phyloP scores from a whole-genome alignment of 2,888 invertebrate species.

The Trissoscelio sp. region DNA sequence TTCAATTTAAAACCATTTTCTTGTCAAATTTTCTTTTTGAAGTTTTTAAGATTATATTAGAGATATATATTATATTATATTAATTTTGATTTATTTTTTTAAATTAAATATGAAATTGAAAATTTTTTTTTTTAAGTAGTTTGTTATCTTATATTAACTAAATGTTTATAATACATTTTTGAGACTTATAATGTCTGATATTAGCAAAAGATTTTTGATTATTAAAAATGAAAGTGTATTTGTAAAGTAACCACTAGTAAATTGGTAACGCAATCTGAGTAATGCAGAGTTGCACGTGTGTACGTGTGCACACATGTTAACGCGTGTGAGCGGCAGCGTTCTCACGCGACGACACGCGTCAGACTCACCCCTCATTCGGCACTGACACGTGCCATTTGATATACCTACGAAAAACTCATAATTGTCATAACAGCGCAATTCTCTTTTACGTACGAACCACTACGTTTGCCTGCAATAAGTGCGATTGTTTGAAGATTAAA shows the following conservation, averaged over 20 bases:
- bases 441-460: constrained; percentile 30
- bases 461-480: constrained; percentile 57
- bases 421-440: constrained; percentile 80
- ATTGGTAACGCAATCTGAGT: constrained; percentile 66
- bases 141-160: no score
- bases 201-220: no score
- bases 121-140: no score
- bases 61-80: no score
- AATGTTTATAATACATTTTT: no score
- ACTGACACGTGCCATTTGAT: constrained; percentile 77
- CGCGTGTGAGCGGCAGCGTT: constrained; percentile 82
- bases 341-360: constrained; percentile 81
- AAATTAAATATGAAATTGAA: no score
- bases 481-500: constrained; percentile 68
- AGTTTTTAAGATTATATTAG: no score
- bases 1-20: no score
- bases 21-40: no score
- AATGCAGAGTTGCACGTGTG: constrained; percentile 60
- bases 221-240: no score
- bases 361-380: constrained; percentile 65
- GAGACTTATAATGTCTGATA: no score
- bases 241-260: constrained; percentile 64
- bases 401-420: constrained; percentile 80
- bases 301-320: constrained; percentile 70
- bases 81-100: no score